Base-by-base conservation (phyloP, 2,113 vertebrate genomes). In the Acrocephalus kingi region DNA sequence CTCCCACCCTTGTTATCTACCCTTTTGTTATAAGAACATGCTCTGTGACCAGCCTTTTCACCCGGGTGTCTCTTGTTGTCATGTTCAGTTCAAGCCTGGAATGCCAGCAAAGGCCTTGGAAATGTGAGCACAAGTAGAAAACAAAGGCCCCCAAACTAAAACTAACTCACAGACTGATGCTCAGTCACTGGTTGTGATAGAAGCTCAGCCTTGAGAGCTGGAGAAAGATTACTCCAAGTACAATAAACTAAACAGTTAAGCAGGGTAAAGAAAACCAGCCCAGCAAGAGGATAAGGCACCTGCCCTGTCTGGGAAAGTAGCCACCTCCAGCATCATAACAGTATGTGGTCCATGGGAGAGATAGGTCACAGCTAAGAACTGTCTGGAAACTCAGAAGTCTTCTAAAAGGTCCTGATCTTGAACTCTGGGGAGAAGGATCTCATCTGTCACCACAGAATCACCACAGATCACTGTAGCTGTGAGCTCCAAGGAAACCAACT, bases 21-120 rank as follows among this genome's bases (percentile, higher is more conserved):
- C 71, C 55, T 20, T 63, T 52, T 92, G 64, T 87, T 81, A 67
- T 63, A 63, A 88, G 83, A 93, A 90, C 3, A 6, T 90, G 83
- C 33, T 46, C 58, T 74, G 59, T 43, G 67, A 73, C 49, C 58
- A 77, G 67, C 16, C 7, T 45, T 81, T 37, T 5, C 31, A 74
- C 39, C 10, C n/a, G 35, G 23, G 31, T 59, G 23, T 59, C 48
- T 74, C 51, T 61, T 78, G 19, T 67, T 71, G n/a, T 58, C 37
- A 79, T 33, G 19, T 84, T 59, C 83, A 89, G 39, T 67, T 84
- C 77, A 74, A 86, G 33, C 4, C 3, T 11, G 22, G 9, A 61
- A 74, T 74, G 66, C 13, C 68, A 89, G 58, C n/a, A 90, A 88
- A 76, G 35, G 48, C 79, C 79, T 95, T 96, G 86, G 45, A 94